These are phyloP conservation scores for Yoshiicerus persimilis DNA, from an alignment of 1,140 invertebrate species.

Conservation along the genomic window DNA sequence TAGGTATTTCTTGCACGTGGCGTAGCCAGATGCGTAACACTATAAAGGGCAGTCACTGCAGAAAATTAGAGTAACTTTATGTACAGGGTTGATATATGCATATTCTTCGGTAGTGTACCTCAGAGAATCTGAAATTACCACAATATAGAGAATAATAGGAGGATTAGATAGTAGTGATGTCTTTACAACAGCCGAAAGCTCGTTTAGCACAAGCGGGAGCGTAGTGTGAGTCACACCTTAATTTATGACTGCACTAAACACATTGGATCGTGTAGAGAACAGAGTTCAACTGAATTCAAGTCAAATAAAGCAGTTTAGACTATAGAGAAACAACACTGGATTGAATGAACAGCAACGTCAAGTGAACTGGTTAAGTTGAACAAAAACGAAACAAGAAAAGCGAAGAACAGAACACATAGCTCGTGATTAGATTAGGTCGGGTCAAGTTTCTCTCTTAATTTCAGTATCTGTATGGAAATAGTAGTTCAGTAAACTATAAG, in stretches of 20 bases:
- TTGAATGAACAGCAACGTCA: background rate
- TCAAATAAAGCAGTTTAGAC: background rate
- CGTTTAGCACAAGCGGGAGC: background rate
- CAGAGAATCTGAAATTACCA: background rate
- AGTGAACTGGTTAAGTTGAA: background rate
- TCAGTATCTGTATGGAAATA: background rate
- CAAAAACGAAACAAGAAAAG: background rate
- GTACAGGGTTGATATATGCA: no score
- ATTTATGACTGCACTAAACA: background rate
- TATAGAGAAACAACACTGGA: background rate
- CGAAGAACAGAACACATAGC: background rate
- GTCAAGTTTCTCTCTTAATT: slow-evolving; percentile 19
- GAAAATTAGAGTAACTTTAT: no score
- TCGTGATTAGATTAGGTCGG: slow-evolving; percentile 9
- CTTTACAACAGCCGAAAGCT: no score
- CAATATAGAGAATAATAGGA: background rate
- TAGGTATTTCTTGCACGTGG: no score
- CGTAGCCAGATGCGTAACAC: no score
- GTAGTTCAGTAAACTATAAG: background rate
- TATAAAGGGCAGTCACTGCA: background rate
- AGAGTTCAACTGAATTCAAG: background rate
- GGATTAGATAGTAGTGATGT: no score
- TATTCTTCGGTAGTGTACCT: no score
- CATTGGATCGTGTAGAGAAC: background rate
- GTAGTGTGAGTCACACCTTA: background rate